Conservation (phyloP, 2,888 invertebrate genomes). For the Seladonia tumulorum region DNA sequence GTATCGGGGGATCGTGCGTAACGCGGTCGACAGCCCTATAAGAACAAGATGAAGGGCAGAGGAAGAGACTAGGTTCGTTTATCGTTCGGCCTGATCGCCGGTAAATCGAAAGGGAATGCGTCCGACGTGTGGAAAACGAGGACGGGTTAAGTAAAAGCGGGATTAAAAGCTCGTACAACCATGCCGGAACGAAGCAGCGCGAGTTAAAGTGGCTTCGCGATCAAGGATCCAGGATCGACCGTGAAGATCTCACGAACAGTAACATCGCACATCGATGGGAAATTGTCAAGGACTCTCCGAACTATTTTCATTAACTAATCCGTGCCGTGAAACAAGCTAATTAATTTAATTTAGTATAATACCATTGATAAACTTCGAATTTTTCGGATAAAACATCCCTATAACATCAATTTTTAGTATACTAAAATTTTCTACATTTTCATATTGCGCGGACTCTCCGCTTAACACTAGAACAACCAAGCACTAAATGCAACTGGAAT, state of each 20-base stretch:
- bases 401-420: too few species aligned
- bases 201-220: not conserved
- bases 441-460: too few species aligned
- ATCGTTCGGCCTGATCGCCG: not conserved
- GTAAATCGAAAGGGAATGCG: constrained; percentile 26
- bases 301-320: not conserved
- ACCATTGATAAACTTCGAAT: too few species aligned
- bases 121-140: not conserved
- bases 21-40: constrained; percentile 21
- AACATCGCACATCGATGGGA: not conserved
- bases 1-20: constrained; percentile 29
- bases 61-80: not conserved
- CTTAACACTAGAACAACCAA: too few species aligned
- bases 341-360: too few species aligned
- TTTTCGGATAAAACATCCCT: too few species aligned
- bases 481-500: too few species aligned
- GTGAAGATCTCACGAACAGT: not conserved
- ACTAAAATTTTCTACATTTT: too few species aligned
- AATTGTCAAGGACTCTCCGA: not conserved
- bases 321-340: not conserved
- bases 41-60: not conserved
- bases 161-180: constrained; percentile 8
- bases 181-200: constrained; percentile 1
- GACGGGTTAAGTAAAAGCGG: constrained; percentile 6
- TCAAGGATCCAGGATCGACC: constrained; percentile 27